These are phyloP conservation scores for Oeneis ivallda DNA, from an alignment of 2,888 invertebrate species.

Conservation along the genomic window DNA sequence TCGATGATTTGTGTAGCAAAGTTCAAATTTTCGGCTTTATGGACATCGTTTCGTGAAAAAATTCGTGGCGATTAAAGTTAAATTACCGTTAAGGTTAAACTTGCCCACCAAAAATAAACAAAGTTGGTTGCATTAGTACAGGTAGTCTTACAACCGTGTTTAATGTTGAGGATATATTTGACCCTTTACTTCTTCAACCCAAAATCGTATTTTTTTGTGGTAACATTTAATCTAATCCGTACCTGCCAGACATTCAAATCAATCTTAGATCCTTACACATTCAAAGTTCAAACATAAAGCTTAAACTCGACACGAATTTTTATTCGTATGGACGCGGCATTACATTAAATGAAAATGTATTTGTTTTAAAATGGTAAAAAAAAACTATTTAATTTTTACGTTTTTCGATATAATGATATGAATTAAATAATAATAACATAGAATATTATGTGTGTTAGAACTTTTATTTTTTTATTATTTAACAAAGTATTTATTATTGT, in stretches of 20 bases:
- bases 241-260: too few relatives aligned
- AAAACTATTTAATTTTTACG: background rate
- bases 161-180: too few relatives aligned
- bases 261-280: background rate
- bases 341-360: background rate
- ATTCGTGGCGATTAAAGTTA: too few relatives aligned
- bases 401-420: background rate
- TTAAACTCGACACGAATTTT: background rate
- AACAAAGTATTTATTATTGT: conserved; percentile 10
- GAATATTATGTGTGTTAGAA: background rate
- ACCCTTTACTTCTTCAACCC: too few relatives aligned
- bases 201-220: too few relatives aligned
- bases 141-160: too few relatives aligned
- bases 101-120: too few relatives aligned
- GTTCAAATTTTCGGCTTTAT: background rate
- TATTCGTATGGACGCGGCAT: background rate
- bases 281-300: too few relatives aligned
- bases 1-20: background rate
- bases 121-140: too few relatives aligned
- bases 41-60: background rate
- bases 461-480: conserved; percentile 4
- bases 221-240: too few relatives aligned
- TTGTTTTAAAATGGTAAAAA: background rate
- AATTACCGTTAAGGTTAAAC: too few relatives aligned
- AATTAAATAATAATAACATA: background rate